phyloP scores from a whole-genome alignment of 2,797 vertebrate genomes.

The Enteromius fasciolatus region DNA sequence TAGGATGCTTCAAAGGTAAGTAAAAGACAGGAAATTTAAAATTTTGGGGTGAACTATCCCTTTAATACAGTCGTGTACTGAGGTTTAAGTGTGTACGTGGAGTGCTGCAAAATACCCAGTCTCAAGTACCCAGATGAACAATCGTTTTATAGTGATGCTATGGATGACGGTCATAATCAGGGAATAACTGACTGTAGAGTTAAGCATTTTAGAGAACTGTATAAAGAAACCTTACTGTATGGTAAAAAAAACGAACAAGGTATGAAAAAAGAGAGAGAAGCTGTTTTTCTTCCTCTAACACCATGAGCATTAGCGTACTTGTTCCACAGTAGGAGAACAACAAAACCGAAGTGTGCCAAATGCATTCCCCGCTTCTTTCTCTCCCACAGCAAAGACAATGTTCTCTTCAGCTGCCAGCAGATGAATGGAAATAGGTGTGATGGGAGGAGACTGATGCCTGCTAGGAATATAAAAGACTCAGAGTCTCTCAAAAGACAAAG shows the following conservation, averaged over 20 bases:
- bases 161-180: neutral
- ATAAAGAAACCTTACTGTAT: neutral
- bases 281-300: slow-evolving; percentile 20
- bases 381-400: neutral
- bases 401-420: slow-evolving; percentile 20
- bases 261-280: neutral
- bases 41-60: too few relatives aligned
- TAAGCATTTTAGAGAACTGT: neutral
- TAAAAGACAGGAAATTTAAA: too few relatives aligned
- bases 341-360: slow-evolving; percentile 12
- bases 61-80: neutral
- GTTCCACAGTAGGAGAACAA: slow-evolving; percentile 32
- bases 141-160: neutral
- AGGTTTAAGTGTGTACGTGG: neutral
- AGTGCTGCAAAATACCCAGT: neutral
- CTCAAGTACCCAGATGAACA: neutral
- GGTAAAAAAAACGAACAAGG: neutral
- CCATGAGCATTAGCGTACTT: slow-evolving; percentile 17
- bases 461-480: slow-evolving; percentile 32
- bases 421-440: slow-evolving; percentile 34
- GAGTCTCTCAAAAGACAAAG: slow-evolving; percentile 48
- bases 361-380: neutral
- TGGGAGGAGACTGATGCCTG: slow-evolving; percentile 12
- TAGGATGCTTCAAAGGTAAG: too few relatives aligned
- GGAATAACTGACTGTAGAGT: neutral